These are phyloP conservation scores for Oscheius sp. DNA, from an alignment of 2,888 invertebrate genomes.

Conservation along the genomic window DNA sequence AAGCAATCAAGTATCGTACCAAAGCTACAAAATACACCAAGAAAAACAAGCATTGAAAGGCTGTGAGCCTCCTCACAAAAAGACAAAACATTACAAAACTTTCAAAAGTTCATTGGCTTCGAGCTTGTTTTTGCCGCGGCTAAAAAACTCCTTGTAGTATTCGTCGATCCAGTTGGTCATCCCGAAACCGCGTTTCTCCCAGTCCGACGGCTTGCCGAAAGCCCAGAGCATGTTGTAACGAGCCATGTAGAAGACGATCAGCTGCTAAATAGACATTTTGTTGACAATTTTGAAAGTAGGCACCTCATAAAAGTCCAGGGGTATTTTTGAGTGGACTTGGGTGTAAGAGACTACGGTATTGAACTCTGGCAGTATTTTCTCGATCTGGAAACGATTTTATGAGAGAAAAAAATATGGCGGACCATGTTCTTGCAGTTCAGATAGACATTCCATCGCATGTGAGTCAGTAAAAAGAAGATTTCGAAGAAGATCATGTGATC, in stretches of 20 bases:
- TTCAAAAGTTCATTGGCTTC: too few relatives aligned
- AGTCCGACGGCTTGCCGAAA: slow-evolving; percentile 1
- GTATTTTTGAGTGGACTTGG: not conserved
- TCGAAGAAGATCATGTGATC: not conserved
- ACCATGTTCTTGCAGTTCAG: not conserved
- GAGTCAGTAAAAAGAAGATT: not conserved
- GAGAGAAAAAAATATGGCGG: not conserved
- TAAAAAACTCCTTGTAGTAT: too few relatives aligned
- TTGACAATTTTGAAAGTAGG: too few relatives aligned
- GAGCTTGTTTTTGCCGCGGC: too few relatives aligned
- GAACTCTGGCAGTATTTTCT: too few relatives aligned
- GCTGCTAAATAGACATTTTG: not conserved
- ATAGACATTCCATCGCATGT: slow-evolving; percentile 15
- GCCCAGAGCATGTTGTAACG: slow-evolving; percentile 9
- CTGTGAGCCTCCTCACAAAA: not conserved
- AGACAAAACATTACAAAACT: not conserved
- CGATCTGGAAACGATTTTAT: not conserved
- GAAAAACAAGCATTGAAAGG: not conserved
- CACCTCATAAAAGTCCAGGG: not conserved
- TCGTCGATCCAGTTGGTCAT: too few relatives aligned
- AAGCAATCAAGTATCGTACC: too few relatives aligned
- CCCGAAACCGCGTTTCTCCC: not conserved
- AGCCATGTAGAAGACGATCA: slow-evolving; percentile 11
- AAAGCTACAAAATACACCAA: not conserved
- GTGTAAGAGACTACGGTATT: too few relatives aligned